Base-by-base conservation (phyloP, 2,113 vertebrate genomes). In the Corythoichthys haematopterus region DNA sequence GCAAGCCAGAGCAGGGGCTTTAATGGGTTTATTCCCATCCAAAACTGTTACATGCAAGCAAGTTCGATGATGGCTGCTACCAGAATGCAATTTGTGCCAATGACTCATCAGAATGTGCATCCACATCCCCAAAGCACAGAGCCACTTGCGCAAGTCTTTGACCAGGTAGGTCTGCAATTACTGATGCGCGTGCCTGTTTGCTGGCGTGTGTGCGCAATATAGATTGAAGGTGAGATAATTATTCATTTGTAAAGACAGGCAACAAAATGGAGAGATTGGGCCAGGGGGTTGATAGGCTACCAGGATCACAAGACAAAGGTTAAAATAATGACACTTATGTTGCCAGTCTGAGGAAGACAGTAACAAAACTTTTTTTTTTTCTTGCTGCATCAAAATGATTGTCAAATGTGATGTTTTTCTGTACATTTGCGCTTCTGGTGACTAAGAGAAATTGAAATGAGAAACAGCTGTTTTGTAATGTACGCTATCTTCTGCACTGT, bases 91-190 rank as follows among this genome's bases (percentile, higher is more conserved):
- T 62, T 62, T 20, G n/a, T 62, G 13, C 60, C 60, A 33, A 62
- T 62, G 60, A 62, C 11, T 62, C 60, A 62, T 46, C 60, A 62
- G n/a, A 62, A 33, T 45, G n/a, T 62, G n/a, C 60, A 62, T 46
- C 20, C 60, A 6, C 60, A 46, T 46, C n/a, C 40, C 20, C 60
- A 62, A 11, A 62, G 46, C 20, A 33, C 60, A 33, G 60, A 62
- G 40, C 13, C 43, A 62, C n/a, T 62, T 62, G n/a, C 60, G 14
- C 60, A 46, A 6, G 43, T 62, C 20, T 62, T 46, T 33, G 43
- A 62, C 43, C 60, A 62, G 60, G 60, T 62, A 45, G 10, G 59
- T 62, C 45, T 10, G 28, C n/a, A 62, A 6, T 4, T 4, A 56
- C 15, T 12, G 14, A 56, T 56, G 6, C 9, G 40, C 40, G 40